phyloP scores from a whole-genome alignment of 2,888 invertebrate species.

The Maniola hyperantus region DNA sequence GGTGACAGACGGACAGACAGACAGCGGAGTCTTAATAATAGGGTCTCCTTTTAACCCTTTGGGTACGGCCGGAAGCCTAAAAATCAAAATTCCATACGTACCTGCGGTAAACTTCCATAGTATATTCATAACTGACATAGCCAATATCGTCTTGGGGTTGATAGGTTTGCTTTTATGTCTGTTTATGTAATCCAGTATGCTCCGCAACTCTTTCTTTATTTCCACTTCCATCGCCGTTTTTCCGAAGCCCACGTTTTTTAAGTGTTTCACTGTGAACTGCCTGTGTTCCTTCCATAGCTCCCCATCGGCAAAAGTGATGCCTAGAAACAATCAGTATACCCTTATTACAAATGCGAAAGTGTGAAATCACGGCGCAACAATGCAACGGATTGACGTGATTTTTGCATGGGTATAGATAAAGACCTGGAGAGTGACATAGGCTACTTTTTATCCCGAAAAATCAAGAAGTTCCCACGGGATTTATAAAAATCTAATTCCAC shows the following conservation, averaged over 20 bases:
- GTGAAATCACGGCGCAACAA: no score
- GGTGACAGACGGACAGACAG: no score
- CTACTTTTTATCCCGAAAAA: no score
- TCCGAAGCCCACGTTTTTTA: constrained; percentile 85
- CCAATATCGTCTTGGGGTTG: constrained; percentile 78
- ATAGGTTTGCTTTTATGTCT: constrained; percentile 61
- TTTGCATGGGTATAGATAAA: no score
- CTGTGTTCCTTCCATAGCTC: constrained; percentile 85
- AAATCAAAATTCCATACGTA: constrained; percentile 36
- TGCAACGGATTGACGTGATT: no score
- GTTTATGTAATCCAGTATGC: constrained; percentile 73
- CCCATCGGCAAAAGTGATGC: constrained; percentile 87
- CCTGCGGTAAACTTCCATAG: constrained; percentile 88
- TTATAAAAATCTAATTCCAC: no score
- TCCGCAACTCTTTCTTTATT: constrained; percentile 81
- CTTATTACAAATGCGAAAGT: no score
- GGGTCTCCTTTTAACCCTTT: no score
- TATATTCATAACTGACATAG: constrained; percentile 85
- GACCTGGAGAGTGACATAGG: no score
- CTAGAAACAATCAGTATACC: constrained; percentile 59
- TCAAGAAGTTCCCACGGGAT: no score
- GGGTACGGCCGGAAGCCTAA: no score
- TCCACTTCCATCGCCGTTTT: constrained; percentile 83
- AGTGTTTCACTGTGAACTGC: constrained; percentile 85
- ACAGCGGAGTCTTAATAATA: no score